These are phyloP conservation scores for Dolichopus griseipennis DNA, from an alignment of 2,888 invertebrate species.

Conservation along the genomic window DNA sequence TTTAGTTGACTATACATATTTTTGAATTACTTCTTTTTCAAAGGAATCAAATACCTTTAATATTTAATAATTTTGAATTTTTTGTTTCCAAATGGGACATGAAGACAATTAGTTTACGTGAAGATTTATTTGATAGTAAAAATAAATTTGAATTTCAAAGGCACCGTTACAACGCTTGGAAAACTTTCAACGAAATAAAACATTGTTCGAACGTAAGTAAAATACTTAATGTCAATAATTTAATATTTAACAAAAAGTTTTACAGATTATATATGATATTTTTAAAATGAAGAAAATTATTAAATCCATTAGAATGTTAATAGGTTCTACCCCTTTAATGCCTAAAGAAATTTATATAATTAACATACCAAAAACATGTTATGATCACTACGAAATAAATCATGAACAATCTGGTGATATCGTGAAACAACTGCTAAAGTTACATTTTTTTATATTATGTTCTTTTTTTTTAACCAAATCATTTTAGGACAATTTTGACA, in stretches of 20 bases:
- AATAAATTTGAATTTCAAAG: conserved; percentile 16
- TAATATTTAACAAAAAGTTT: too few species aligned
- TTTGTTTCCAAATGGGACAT: conserved; percentile 15
- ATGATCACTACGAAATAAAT: not conserved
- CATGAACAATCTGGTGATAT: not conserved
- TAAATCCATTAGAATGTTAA: not conserved
- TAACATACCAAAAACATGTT: not conserved
- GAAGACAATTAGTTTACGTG: not conserved
- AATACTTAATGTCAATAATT: too few species aligned
- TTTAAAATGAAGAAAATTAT: not conserved
- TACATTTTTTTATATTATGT: not conserved
- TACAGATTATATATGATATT: not conserved
- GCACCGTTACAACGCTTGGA: conserved; percentile 15
- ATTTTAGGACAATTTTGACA: conserved; percentile 16
- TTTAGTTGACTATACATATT: conserved; percentile 7
- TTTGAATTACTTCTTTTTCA: conserved; percentile 20
- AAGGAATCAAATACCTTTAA: conserved; percentile 22
- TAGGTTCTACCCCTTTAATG: not conserved
- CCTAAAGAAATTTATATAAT: not conserved
- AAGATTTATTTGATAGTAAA: not conserved
- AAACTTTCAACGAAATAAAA: conserved; percentile 13
- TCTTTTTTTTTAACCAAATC: not conserved
- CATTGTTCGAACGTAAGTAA: conserved; percentile 14
- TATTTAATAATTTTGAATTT: conserved; percentile 19
- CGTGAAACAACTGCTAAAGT: not conserved